Conservation (phyloP, 1,140 invertebrate genomes). For the Drosophila simulans region DNA sequence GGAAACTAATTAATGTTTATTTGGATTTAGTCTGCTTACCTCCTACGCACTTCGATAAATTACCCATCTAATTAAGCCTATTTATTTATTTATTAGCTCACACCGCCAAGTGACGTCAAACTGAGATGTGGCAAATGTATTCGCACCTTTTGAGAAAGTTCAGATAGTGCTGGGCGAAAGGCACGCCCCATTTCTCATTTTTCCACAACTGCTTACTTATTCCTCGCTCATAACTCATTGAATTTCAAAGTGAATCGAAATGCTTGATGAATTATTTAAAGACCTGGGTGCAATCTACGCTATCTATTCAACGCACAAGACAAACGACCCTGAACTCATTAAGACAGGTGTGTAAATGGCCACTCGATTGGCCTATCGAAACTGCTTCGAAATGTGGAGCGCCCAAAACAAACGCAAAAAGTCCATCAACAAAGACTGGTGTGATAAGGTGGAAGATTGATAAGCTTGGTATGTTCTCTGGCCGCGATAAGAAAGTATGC, state of each 20-base stretch:
- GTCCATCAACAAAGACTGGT: slow-evolving; percentile 43
- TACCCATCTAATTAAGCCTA: slow-evolving; percentile 26
- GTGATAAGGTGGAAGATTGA: slow-evolving; percentile 45
- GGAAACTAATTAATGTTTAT: slow-evolving; percentile 41
- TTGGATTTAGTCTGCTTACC: slow-evolving; percentile 13
- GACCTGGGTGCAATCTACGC: slow-evolving; percentile 24
- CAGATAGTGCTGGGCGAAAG: neutral
- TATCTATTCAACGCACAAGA: slow-evolving; percentile 19
- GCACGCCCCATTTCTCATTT: slow-evolving; percentile 14
- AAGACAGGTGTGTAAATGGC: slow-evolving; percentile 32
- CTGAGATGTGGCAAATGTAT: slow-evolving; percentile 14
- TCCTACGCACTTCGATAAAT: slow-evolving; percentile 9
- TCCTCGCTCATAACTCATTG: slow-evolving; percentile 11
- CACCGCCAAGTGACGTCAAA: slow-evolving; percentile 31
- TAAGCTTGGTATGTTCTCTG: slow-evolving; percentile 42
- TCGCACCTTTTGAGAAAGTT: slow-evolving; percentile 33
- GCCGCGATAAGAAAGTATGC: slow-evolving; percentile 38
- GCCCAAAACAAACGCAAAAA: slow-evolving; percentile 49
- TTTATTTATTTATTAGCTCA: too few species aligned
- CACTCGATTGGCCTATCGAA: slow-evolving; percentile 53
- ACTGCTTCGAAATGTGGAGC: slow-evolving; percentile 7
- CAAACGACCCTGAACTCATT: slow-evolving; percentile 66
- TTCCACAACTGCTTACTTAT: slow-evolving; percentile 40
- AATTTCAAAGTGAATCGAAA: slow-evolving; percentile 40
- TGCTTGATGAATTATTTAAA: slow-evolving; percentile 46